Conservation (phyloP, 2,797 vertebrate species). For the Macroramphosus scolopax region DNA sequence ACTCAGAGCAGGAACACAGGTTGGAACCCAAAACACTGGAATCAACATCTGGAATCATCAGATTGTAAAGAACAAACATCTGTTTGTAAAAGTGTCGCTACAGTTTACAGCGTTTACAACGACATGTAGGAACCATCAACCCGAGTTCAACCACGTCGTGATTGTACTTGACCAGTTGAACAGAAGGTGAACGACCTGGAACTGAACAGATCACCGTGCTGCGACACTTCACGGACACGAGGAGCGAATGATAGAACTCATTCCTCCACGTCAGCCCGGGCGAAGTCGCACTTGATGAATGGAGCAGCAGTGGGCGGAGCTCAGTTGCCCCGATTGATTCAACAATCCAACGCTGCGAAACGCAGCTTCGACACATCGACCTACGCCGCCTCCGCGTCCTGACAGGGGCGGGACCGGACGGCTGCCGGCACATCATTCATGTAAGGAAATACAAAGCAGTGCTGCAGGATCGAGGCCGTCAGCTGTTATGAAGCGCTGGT, state of each 20-base stretch:
- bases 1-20: slow-evolving; percentile 10
- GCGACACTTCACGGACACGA: not conserved
- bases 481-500: slow-evolving; percentile 46
- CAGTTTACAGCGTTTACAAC: slow-evolving; percentile 12
- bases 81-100: too few relatives aligned
- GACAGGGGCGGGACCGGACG: too few relatives aligned
- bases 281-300: not conserved
- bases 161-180: too few relatives aligned
- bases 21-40: slow-evolving; percentile 25
- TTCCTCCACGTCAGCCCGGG: slow-evolving; percentile 36
- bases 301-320: too few relatives aligned
- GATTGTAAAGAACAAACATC: slow-evolving; percentile 21
- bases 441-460: too few relatives aligned
- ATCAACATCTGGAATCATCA: slow-evolving; percentile 14
- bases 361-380: not conserved
- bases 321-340: too few relatives aligned
- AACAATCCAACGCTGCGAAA: not conserved
- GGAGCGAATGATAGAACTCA: slow-evolving; percentile 75
- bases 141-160: slow-evolving; percentile 40
- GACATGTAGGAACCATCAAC: slow-evolving; percentile 25
- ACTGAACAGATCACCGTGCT: slow-evolving; percentile 5
- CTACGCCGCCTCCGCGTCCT: too few relatives aligned
- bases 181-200: too few relatives aligned
- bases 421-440: too few relatives aligned
- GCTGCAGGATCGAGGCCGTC: too few relatives aligned